Conservation (phyloP, 2,888 invertebrate genomes). For the Xanthia icteritia region DNA sequence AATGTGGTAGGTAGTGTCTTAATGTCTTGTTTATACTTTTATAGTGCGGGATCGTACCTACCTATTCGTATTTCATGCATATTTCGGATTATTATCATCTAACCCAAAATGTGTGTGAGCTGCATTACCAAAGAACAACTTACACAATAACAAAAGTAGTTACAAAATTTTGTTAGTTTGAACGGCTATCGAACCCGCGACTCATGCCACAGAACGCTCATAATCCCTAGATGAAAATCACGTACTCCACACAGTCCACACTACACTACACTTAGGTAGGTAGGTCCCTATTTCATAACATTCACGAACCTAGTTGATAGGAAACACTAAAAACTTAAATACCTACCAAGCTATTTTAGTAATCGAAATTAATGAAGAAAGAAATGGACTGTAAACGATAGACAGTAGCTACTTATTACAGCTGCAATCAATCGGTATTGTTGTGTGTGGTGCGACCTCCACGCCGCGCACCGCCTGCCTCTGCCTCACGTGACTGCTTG, state of each 20-base stretch:
- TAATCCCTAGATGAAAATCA: too few relatives aligned
- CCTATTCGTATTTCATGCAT: too few relatives aligned
- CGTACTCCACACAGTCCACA: too few relatives aligned
- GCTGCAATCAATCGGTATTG: constrained; percentile 30
- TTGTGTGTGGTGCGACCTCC: constrained; percentile 51
- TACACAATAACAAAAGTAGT: neutral
- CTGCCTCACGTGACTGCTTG: constrained; percentile 50
- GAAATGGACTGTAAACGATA: neutral
- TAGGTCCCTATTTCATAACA: too few relatives aligned
- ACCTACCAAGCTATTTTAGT: constrained; percentile 4
- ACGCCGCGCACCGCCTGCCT: constrained; percentile 73
- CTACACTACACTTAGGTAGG: too few relatives aligned
- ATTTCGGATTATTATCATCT: neutral
- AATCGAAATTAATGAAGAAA: constrained; percentile 5
- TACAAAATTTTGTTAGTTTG: neutral
- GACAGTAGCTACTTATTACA: constrained; percentile 3
- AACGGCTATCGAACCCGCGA: neutral
- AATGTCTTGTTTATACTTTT: too few relatives aligned
- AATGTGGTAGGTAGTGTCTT: too few relatives aligned
- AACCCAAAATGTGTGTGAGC: neutral
- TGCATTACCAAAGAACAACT: neutral
- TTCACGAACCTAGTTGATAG: neutral
- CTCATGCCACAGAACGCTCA: neutral
- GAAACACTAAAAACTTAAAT: neutral
- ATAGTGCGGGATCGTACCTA: too few relatives aligned